Base-by-base conservation (phyloP, 1,140 invertebrate species). In the Heterodera carotae region DNA sequence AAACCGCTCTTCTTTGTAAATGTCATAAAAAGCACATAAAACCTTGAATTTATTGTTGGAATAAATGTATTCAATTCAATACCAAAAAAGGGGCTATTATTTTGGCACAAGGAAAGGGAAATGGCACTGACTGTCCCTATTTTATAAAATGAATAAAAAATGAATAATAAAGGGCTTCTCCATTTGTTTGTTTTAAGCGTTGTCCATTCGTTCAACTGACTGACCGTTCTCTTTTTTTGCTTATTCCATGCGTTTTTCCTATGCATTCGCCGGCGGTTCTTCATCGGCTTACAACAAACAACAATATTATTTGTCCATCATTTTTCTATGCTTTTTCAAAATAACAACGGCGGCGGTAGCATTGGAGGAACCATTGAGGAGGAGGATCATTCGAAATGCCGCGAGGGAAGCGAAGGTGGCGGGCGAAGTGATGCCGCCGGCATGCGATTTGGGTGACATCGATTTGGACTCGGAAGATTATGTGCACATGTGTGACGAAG, bases 401-500 rank as follows among this genome's bases (percentile, higher is more conserved):
- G 12, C 48, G 22, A 53, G 48, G 18, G 39, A 56, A 56, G 56
- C 59, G 29, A 33, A 10, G 27, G n/a, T n/a, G n/a, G 71, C 53
- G 33, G 36, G 33, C 29, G 64, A 74, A 62, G 12, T 8, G 64
- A 6, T 33, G 34, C 12, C 39, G 48, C 27, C 64, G 18, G 34
- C 36, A 15, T 74, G 71, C 36, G 71, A 74, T 12, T 60, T 74
- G 27, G 71, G 69, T 18, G 69, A 74, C 64, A 56, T 62, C 64
- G 64, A 59, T 3, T 2, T 74, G 10, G 33, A 74, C 7, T 43
- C 48, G 34, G 66, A 78, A 4, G 77, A 69, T 34, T 64, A 25
- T 62, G 59, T 83, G 31, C 62, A 81, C 34, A 69, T 66, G 27
- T 82, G 81, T 33, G 69, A 80, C 74, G 67, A 72, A 39, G 76